phyloP scores from a whole-genome alignment of 2,888 invertebrate genomes.

The Litoditis marina region DNA sequence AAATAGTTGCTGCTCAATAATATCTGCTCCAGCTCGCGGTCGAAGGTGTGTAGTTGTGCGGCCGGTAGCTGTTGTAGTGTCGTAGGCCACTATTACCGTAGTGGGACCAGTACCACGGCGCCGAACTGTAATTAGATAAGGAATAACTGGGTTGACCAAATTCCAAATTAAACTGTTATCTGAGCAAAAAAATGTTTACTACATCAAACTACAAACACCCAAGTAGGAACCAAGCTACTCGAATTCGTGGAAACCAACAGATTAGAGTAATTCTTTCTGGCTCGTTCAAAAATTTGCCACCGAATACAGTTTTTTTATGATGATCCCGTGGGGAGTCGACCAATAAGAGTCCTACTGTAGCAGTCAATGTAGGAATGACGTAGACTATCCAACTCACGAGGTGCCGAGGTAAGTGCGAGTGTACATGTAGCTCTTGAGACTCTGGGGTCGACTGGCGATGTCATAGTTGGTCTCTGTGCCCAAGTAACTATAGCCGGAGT shows the following conservation, averaged over 20 bases:
- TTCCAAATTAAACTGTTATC: no score
- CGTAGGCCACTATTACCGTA: constrained; percentile 48
- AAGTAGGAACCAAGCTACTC: no score
- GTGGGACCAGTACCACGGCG: constrained; percentile 54
- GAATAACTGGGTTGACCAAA: not conserved
- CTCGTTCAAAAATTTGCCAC: no score
- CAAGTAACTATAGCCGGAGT: constrained; percentile 54
- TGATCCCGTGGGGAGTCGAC: no score
- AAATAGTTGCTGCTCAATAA: no score
- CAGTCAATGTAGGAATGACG: no score
- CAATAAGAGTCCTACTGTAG: no score
- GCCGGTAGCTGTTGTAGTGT: constrained; percentile 60
- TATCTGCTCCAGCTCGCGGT: constrained; percentile 40
- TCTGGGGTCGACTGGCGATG: constrained; percentile 52
- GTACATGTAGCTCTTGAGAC: constrained; percentile 34
- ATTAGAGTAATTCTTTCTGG: no score
- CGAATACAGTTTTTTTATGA: no score
- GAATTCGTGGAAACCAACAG: no score
- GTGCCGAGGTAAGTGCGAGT: constrained; percentile 31
- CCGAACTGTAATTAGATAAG: constrained; percentile 23
- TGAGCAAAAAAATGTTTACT: no score
- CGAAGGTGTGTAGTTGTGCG: constrained; percentile 41
- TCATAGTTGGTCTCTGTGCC: constrained; percentile 53
- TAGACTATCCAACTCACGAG: constrained; percentile 14
- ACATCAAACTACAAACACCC: no score